Evolutionary conservation across 2,888 invertebrate genomes (phyloP), one percentile per base, ranked within the genome.

Genomic region (Sphaerophoria taeniata): DNA sequence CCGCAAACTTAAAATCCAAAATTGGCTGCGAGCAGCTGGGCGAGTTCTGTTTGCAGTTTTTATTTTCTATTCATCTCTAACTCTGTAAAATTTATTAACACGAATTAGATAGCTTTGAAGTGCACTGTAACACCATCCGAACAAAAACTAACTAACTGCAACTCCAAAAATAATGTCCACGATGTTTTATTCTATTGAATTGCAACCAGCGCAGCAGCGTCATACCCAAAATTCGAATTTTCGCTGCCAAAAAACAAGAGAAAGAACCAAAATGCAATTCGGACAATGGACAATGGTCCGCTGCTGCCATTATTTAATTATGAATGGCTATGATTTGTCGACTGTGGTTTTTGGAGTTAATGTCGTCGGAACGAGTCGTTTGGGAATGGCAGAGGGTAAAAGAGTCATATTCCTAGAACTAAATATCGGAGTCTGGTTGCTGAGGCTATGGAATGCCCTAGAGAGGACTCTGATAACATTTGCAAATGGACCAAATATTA

Each of bases 401-500:
- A 69, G 56, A 60, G 55, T 58, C 24, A 6, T 34, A 9, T 33
- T 9, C 31, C 36, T 0, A 16, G 9, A 14, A 3, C 63, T 14
- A 47, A 33, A 0, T 9, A 63, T 33, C 4, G 24, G 49, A 36
- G n/a, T 12, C 49, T 16, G 6, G 14, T 24, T 36, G 36, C 45
- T 31, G 31, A 33, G 58, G 16, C 47, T 43, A 60, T 67, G 39
- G 67, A 70, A 56, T 74, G 55, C 55, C 60, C 71, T 24, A 67
- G 53, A 70, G 78, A 70, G 67, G 58, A 45, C 60, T 75, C 71
- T 75, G 71, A 84, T 84, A 79, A 75, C 83, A 84, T 79, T 84
- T 75, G 67, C 71, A 79, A 79, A 84, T 75, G 83, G 60, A 67
- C 83, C 79, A 75, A 79, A 75, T 84, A 78, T 84, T 84, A 84